Evolutionary conservation across 2,888 invertebrate genomes (phyloP), one percentile per base, ranked within the genome.

Genomic region (Coelinius sp.): DNA sequence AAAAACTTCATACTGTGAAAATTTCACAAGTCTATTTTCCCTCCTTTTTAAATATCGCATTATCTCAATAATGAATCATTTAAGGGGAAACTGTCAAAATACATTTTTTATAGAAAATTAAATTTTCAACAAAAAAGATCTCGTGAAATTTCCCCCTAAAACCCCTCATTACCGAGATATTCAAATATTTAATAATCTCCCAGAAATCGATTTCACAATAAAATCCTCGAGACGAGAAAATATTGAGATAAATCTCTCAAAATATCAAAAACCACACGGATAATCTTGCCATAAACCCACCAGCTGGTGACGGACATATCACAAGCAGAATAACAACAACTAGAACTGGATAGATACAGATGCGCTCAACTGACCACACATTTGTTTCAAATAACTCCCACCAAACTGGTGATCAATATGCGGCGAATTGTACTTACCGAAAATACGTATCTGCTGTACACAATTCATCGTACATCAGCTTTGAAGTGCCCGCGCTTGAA

Each of bases 361-460:
- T 59, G 59, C n/a, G 31, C 10, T 59, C 31, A 17, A 35, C 59
- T 59, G 35, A 35, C 31, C 59, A 35, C 25, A 53, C 35, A 59
- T 35, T 59, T 17, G 14, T 22, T 17, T 8, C 35, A 17, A 59
- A 59, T 35, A 59, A 59, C 59, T 59, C 20, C 31, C 2, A 8
- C 14, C 59, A 17, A 59, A 35, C 35, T 59, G 12, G 59, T 59
- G 35, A 59, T 59, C 59, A 14, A 49, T 49, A 49, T 20, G 8
- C 46, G 5, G 17, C 20, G 20, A 20, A 49, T 49, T 49, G 17
- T 4, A 6, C 20, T 8, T 17, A 8, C 31, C 20, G 17, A 20
- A 49, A 49, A 49, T 20, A 20, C 44, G 17, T 44, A 44, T n/a
- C 44, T 17, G 17, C 12, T 14, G 6, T 44, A 14, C 44, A 12